Conservation (phyloP, 2,797 vertebrate genomes). For the Streptopelia turtur region DNA sequence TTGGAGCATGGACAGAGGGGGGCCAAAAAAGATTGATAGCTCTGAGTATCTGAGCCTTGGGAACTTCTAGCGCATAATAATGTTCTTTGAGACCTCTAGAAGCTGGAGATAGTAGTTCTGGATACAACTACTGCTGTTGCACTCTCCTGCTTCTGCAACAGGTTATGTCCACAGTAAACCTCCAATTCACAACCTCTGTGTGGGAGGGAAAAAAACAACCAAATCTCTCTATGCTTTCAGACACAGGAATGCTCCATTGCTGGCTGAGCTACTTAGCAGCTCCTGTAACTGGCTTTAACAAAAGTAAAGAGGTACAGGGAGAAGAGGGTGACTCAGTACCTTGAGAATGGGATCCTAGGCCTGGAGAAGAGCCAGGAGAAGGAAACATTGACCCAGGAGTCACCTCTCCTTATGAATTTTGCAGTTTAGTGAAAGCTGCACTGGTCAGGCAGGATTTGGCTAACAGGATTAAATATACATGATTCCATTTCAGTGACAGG, state of each 20-base stretch:
- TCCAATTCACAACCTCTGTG: not conserved
- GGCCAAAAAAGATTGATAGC: not conserved
- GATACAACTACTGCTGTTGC: not conserved
- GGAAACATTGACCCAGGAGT: constrained; percentile 32
- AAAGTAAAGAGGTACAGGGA: not conserved
- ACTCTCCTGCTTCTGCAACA: not conserved
- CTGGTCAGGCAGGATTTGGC: constrained; percentile 62
- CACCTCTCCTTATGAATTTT: constrained; percentile 66
- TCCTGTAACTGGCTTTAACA: not conserved
- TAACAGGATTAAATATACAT: constrained; percentile 65
- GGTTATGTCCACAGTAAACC: not conserved
- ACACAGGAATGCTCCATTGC: rapidly evolving
- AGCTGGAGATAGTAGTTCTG: not conserved
- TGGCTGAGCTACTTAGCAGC: not conserved
- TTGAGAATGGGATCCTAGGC: not conserved
- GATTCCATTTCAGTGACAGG: constrained; percentile 52
- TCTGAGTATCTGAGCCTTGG: not conserved
- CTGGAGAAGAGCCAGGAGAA: constrained; percentile 47
- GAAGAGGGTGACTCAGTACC: not conserved
- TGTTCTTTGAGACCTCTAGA: not conserved
- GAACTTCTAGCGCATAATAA: not conserved
- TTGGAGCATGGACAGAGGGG: not conserved
- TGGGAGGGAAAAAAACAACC: not conserved
- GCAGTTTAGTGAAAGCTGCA: constrained; percentile 64
- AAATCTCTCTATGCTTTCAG: not conserved